Conservation (phyloP, 2,113 vertebrate genomes). For the Regulus satrapa region DNA sequence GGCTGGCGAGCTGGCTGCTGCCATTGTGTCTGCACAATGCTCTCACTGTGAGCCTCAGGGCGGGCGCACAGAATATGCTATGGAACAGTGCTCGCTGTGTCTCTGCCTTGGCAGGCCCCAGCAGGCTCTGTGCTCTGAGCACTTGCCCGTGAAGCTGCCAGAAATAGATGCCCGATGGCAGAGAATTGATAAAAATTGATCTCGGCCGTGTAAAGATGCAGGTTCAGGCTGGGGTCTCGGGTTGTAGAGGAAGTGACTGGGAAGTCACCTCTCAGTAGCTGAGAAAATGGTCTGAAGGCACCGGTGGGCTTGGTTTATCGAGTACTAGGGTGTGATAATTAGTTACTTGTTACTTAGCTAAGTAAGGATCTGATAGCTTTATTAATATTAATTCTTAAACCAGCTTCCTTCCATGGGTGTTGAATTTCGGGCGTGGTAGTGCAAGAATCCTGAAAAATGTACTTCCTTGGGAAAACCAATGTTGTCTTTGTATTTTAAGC, state of each 20-base stretch:
- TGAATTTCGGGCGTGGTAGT: neutral
- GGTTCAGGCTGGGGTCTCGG: neutral
- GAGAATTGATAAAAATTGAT: constrained; percentile 17
- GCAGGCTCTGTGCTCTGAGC: constrained; percentile 46
- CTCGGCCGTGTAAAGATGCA: neutral
- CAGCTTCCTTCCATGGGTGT: neutral
- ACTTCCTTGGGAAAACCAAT: neutral
- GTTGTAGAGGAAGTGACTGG: neutral
- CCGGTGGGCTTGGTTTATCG: neutral
- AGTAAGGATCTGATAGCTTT: neutral
- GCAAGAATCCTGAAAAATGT: neutral
- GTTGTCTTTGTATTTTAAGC: neutral
- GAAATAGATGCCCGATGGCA: constrained; percentile 40
- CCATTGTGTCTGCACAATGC: constrained; percentile 58
- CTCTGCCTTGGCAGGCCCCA: constrained; percentile 52
- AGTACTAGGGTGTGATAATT: neutral
- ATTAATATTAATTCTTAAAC: neutral
- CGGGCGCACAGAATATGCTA: constrained; percentile 4
- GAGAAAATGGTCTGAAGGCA: neutral
- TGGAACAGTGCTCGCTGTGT: constrained; percentile 69
- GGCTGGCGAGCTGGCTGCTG: constrained; percentile 21
- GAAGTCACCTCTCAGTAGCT: neutral
- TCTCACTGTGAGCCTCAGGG: constrained; percentile 44
- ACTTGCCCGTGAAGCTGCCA: constrained; percentile 53
- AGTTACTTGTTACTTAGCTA: neutral